These are phyloP conservation scores for Ptychoptera contaminata DNA, from an alignment of 2,888 invertebrate genomes.

Conservation along the genomic window DNA sequence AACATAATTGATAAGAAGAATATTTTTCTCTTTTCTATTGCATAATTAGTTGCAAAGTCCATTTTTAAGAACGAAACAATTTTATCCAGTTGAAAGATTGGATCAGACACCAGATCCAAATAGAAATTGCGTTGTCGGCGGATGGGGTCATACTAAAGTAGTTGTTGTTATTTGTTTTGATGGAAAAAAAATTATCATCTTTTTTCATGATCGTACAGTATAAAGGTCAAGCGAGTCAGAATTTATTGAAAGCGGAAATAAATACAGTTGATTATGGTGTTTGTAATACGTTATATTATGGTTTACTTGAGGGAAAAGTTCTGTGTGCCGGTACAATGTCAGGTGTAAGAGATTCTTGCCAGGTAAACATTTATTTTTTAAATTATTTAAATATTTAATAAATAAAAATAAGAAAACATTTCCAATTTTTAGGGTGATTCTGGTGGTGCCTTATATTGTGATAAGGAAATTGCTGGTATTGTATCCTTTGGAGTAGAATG, in stretches of 20 bases:
- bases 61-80: not conserved
- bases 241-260: no score
- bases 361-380: not conserved
- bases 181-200: no score
- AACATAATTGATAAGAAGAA: no score
- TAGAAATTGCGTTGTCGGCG: not conserved
- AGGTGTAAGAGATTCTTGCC: constrained; percentile 3
- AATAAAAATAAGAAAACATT: not conserved
- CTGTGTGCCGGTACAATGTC: not conserved
- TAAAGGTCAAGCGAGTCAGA: no score
- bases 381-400: not conserved
- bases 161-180: no score
- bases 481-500: constrained; percentile 7
- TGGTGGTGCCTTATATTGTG: constrained; percentile 6
- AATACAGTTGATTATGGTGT: no score
- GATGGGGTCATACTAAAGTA: not conserved
- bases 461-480: constrained; percentile 4
- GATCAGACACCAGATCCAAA: not conserved
- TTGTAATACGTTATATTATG: no score
- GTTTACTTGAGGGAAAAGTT: no score
- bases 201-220: no score
- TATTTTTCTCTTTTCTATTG: no score
- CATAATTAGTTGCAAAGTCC: no score
- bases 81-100: not conserved
- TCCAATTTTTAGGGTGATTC: constrained; percentile 5